phyloP scores from a whole-genome alignment of 2,797 vertebrate genomes.

The Falco biarmicus region DNA sequence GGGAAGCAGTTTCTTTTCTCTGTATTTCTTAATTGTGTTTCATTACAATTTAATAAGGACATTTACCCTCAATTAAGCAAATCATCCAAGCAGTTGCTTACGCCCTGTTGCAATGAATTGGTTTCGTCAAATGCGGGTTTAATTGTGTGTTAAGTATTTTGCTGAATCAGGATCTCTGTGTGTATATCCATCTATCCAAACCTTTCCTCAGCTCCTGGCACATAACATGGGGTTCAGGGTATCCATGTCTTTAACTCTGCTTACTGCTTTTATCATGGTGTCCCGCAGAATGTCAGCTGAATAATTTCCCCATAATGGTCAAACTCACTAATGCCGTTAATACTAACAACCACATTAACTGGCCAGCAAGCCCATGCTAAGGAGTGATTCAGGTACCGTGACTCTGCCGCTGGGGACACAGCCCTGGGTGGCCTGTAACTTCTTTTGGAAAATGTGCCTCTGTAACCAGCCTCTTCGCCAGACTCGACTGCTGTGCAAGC shows the following conservation, averaged over 20 bases:
- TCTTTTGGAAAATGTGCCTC: background rate
- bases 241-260: background rate
- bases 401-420: background rate
- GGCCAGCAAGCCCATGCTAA: background rate
- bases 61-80: slow-evolving; percentile 65
- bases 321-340: background rate
- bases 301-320: background rate
- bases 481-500: background rate
- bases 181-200: background rate
- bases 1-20: slow-evolving; percentile 11
- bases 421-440: background rate
- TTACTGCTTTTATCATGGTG: background rate
- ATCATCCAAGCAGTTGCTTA: slow-evolving; percentile 41
- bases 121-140: slow-evolving; percentile 11
- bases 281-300: accelerated
- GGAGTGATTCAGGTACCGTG: background rate
- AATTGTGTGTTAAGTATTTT: slow-evolving; percentile 18
- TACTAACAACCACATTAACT: background rate
- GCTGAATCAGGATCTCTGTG: slow-evolving; percentile 35
- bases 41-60: slow-evolving; percentile 58
- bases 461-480: background rate
- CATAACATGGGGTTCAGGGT: background rate
- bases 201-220: background rate
- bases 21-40: slow-evolving; percentile 49
- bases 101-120: background rate